Evolutionary conservation across 2,797 vertebrate genomes (phyloP).

Genomic region (Sandelia bainsii): DNA sequence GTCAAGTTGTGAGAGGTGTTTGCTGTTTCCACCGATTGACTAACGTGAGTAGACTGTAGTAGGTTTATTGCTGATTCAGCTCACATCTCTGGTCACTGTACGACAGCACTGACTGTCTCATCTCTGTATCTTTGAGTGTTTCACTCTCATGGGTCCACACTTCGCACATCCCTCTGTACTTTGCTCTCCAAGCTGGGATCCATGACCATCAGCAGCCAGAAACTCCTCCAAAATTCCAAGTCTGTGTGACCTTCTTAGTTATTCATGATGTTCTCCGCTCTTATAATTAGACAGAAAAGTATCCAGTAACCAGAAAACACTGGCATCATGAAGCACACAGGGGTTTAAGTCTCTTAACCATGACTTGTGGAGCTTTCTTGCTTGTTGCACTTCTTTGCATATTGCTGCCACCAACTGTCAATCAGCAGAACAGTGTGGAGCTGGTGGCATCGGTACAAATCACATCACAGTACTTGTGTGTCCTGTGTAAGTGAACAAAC

Average conservation of each 20-base stretch:
- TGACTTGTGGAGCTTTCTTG: neutral
- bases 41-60: neutral
- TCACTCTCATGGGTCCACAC: neutral
- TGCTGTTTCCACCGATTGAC: neutral
- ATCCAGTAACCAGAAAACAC: too few species aligned
- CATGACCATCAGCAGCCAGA: neutral
- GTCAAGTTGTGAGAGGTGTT: neutral
- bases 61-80: neutral
- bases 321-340: too few species aligned
- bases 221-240: neutral
- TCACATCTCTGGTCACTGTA: neutral
- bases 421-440: too few species aligned
- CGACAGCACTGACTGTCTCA: neutral
- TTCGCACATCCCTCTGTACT: neutral
- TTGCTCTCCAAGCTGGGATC: neutral
- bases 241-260: neutral
- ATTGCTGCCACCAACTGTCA: neutral
- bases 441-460: too few species aligned
- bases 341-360: too few species aligned
- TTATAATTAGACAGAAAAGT: too few species aligned
- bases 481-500: too few species aligned
- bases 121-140: neutral
- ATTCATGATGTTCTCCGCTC: conserved; percentile 2
- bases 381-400: neutral
- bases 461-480: too few species aligned